A percentile compares a stretch with the other conserved stretches of the same genome.
phyloP scores from a whole-genome alignment of 2,888 invertebrate species.

The Drepana falcataria region DNA sequence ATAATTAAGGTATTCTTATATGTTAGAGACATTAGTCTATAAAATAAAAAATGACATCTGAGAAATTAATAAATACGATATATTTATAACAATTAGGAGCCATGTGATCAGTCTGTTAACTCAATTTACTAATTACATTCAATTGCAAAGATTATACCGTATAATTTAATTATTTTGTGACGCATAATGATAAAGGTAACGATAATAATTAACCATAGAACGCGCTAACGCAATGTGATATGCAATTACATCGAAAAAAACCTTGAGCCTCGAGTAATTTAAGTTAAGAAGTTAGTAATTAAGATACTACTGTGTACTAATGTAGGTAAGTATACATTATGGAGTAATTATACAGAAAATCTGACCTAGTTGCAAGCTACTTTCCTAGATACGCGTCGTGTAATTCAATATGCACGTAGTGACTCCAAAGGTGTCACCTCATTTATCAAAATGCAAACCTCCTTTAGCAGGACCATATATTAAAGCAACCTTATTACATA shows the following conservation, averaged over 20 bases:
- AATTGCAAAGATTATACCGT: no score
- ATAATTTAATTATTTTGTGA: no score
- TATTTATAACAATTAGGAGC: no score
- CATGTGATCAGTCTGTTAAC: no score
- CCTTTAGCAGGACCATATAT: not conserved
- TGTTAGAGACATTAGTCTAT: no score
- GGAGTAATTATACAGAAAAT: not conserved
- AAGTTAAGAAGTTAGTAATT: not conserved
- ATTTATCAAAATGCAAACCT: not conserved
- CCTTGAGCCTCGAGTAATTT: not conserved
- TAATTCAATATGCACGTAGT: not conserved
- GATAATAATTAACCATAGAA: no score
- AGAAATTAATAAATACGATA: no score
- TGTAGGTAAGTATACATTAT: not conserved
- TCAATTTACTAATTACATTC: no score
- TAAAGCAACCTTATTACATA: not conserved
- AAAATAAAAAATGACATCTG: no score
- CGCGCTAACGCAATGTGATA: not conserved
- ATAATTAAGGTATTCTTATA: no score
- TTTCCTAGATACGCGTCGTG: not conserved
- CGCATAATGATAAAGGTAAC: not conserved
- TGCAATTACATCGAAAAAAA: not conserved
- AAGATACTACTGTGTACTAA: not conserved
- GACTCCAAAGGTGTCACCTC: not conserved
- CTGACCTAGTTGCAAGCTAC: not conserved